Evolutionary conservation across 2,113 vertebrate genomes (phyloP).

Genomic region (Semnornis frantzii): DNA sequence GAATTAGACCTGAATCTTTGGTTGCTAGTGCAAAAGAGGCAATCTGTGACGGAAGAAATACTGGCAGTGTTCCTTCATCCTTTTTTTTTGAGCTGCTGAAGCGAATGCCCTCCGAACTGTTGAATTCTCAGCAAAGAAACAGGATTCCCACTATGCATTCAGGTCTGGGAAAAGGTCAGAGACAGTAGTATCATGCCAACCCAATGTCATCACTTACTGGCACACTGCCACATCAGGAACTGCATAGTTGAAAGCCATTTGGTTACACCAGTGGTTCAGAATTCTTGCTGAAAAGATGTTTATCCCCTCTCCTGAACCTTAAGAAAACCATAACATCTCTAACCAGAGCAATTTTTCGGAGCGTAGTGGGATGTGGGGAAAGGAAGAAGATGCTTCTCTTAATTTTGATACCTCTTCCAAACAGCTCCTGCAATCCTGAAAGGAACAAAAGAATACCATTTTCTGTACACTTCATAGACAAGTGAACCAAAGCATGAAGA

Average conservation of each 20-base stretch:
- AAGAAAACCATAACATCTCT: not conserved
- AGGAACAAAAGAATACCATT: not conserved
- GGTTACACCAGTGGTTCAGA: not conserved
- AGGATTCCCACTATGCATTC: not conserved
- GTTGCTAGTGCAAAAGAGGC: not conserved
- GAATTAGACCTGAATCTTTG: not conserved
- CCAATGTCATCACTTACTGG: not conserved
- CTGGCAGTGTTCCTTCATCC: not conserved
- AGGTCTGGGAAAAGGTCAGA: conserved; percentile 16
- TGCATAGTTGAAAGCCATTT: not conserved
- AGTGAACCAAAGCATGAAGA: not conserved
- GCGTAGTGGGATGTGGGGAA: accelerated
- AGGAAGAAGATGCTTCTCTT: not conserved
- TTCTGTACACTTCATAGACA: not conserved
- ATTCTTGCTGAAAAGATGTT: not conserved
- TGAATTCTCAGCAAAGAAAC: not conserved
- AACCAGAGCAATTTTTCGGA: not conserved
- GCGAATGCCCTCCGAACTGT: not conserved
- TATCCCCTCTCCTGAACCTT: not conserved
- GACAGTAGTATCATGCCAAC: not conserved
- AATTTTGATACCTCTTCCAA: not conserved
- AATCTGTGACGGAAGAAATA: not conserved
- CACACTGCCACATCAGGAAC: conserved; percentile 3
- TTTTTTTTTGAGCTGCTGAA: not conserved
- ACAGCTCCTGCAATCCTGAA: not conserved